Evolutionary conservation across 2,113 vertebrate species (phyloP).

Genomic region (Hylia prasina): DNA sequence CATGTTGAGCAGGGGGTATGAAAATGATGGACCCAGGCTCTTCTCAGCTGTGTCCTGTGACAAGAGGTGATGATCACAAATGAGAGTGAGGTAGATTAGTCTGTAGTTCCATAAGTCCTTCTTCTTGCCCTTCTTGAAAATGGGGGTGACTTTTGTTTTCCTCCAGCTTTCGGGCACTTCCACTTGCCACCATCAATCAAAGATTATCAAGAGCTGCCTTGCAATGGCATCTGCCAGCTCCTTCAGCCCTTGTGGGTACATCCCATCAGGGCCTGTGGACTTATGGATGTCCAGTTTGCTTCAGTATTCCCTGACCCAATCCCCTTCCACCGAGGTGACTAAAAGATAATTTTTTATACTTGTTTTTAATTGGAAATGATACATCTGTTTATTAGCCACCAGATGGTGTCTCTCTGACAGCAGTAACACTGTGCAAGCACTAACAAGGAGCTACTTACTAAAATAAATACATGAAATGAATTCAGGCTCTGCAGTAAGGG

Average conservation of each 20-base stretch:
- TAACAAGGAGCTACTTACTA: not conserved
- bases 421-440: not conserved
- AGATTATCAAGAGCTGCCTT: not conserved
- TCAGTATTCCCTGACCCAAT: not conserved
- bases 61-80: not conserved
- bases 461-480: not conserved
- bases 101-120: not conserved
- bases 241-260: fast-evolving
- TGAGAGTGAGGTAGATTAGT: not conserved
- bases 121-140: not conserved
- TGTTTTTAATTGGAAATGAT: not conserved
- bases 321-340: not conserved
- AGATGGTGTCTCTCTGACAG: not conserved
- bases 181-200: not conserved
- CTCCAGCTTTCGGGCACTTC: not conserved
- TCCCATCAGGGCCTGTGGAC: not conserved
- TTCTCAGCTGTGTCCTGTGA: not conserved
- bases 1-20: not conserved
- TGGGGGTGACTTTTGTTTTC: not conserved
- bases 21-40: not conserved
- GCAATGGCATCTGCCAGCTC: not conserved
- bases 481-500: not conserved
- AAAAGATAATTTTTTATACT: not conserved
- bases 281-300: not conserved
- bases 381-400: not conserved